A percentile compares a stretch with the other conserved stretches of the same genome.
Evolutionary conservation across 2,888 invertebrate species (phyloP).

Genomic region (Nymphalis polychloros): DNA sequence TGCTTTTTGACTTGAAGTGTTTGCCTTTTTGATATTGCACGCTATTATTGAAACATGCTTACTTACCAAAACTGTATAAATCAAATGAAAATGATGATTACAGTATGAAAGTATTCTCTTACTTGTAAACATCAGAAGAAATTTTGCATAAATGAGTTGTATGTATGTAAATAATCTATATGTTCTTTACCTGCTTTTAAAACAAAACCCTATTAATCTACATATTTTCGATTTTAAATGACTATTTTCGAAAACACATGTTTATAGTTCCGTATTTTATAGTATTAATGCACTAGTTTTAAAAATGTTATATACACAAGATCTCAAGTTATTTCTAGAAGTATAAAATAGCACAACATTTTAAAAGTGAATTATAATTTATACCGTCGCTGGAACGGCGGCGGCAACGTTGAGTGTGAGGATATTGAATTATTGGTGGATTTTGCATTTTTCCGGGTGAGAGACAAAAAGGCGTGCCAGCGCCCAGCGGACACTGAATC

Average conservation of each 20-base stretch:
- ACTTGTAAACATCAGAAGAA: too few relatives aligned
- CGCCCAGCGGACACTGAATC: slow-evolving; percentile 68
- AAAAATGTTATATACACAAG: background rate
- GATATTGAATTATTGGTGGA: slow-evolving; percentile 71
- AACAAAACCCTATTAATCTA: too few relatives aligned
- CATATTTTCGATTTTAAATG: too few relatives aligned
- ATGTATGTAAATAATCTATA: too few relatives aligned
- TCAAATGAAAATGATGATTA: too few relatives aligned
- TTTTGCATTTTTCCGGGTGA: slow-evolving; percentile 63
- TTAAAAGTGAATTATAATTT: slow-evolving; percentile 4
- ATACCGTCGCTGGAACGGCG: slow-evolving; percentile 18
- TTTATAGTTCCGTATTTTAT: too few relatives aligned
- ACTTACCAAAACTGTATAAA: background rate
- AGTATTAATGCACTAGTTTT: background rate
- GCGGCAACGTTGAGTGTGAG: slow-evolving; percentile 35
- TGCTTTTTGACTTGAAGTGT: background rate
- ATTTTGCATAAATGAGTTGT: too few relatives aligned
- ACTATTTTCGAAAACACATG: too few relatives aligned
- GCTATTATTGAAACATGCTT: background rate
- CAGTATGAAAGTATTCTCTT: too few relatives aligned
- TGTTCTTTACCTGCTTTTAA: too few relatives aligned
- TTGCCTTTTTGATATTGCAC: background rate
- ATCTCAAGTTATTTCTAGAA: background rate
- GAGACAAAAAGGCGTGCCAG: slow-evolving; percentile 68
- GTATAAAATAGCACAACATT: background rate